A percentile compares a stretch with the other conserved stretches of the same genome.
Conservation (phyloP, 1,140 invertebrate genomes). For the Nasonia vitripennis region DNA sequence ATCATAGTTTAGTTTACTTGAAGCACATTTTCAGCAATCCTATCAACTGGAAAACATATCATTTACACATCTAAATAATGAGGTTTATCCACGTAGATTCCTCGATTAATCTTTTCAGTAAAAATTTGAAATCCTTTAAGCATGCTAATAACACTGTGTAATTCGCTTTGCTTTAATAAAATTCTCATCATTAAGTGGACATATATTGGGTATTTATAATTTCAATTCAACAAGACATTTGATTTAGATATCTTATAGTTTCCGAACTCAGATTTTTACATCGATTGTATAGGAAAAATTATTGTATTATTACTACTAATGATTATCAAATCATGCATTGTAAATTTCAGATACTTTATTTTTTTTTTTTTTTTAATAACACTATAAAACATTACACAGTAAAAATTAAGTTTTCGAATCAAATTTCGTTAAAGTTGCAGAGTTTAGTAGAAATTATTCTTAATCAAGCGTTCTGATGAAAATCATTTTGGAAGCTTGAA, state of each 20-base stretch:
- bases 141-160: background rate
- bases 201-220: background rate
- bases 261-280: too few species aligned
- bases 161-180: background rate
- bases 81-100: constrained; percentile 12
- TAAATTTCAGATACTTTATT: background rate
- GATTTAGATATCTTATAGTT: background rate
- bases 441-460: too few species aligned
- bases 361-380: too few species aligned
- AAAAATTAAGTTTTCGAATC: too few species aligned
- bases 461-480: background rate
- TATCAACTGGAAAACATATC: background rate
- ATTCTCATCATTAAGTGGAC: background rate
- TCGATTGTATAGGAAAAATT: background rate
- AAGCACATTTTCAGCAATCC: background rate
- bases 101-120: constrained; percentile 20
- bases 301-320: background rate
- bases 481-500: background rate
- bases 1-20: background rate
- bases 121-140: background rate
- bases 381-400: too few species aligned
- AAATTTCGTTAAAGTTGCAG: too few species aligned
- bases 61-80: constrained; percentile 21
- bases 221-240: background rate
- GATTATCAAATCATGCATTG: background rate